A percentile compares a stretch with the other conserved stretches of the same genome.
Evolutionary conservation across 2,113 vertebrate species (phyloP).

Genomic region (Elanus axillaris): DNA sequence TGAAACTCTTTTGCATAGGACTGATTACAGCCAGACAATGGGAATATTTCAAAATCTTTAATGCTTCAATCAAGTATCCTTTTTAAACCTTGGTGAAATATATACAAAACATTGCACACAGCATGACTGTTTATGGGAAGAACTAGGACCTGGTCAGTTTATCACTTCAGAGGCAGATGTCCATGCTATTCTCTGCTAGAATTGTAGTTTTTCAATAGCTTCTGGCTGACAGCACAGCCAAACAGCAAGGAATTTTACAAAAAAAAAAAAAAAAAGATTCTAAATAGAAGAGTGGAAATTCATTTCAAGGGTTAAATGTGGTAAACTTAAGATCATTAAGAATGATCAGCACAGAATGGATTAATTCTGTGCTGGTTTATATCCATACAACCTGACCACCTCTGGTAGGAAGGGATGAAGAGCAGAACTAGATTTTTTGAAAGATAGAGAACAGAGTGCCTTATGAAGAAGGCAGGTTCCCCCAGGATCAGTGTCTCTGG

Average conservation of each 20-base stretch:
- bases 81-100: neutral
- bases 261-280: neutral
- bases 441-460: neutral
- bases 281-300: neutral
- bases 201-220: neutral
- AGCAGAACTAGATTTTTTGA: neutral
- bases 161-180: neutral
- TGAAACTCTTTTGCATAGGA: neutral
- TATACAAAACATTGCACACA: neutral
- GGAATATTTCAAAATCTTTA: neutral
- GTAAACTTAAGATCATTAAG: neutral
- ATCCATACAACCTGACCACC: neutral
- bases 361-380: neutral
- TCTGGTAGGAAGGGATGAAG: neutral
- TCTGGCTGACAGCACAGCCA: neutral
- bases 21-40: neutral
- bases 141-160: neutral
- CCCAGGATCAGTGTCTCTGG: neutral
- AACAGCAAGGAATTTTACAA: neutral
- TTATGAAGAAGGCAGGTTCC: neutral
- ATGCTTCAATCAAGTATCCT: neutral
- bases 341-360: neutral
- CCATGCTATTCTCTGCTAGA: neutral
- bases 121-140: neutral
- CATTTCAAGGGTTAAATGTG: neutral